A percentile compares a stretch with the other conserved stretches of the same genome.
Evolutionary conservation across 2,113 vertebrate species (phyloP).

Genomic region (Mionectes macconnelli): DNA sequence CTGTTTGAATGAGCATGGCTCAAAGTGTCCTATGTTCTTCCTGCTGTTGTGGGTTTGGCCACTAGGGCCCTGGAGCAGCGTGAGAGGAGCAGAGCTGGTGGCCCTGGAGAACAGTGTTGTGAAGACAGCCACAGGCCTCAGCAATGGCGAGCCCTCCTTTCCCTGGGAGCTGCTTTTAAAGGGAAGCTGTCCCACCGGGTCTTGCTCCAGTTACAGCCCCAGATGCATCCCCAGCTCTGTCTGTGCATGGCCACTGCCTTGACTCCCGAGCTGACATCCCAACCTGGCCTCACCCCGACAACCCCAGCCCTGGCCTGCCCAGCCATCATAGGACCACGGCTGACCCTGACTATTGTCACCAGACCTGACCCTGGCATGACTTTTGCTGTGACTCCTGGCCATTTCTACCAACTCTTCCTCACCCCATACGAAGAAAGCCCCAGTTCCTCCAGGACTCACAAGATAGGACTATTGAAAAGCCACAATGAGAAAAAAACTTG

Average conservation of each 20-base stretch:
- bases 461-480: not conserved
- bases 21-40: not conserved
- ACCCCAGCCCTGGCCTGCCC: not conserved
- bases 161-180: not conserved
- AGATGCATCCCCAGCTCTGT: not conserved
- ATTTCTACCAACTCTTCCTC: not conserved
- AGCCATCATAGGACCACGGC: fast-evolving
- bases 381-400: fast-evolving
- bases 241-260: not conserved
- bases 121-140: not conserved
- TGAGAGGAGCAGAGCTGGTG: not conserved
- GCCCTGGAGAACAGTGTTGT: fast-evolving
- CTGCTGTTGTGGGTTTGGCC: fast-evolving
- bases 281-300: not conserved
- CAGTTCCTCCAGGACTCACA: not conserved
- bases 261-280: fast-evolving
- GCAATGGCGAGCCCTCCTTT: not conserved
- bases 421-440: not conserved
- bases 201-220: not conserved
- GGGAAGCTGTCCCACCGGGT: fast-evolving
- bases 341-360: fast-evolving
- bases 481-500: not conserved
- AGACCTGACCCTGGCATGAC: not conserved
- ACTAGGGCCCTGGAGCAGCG: not conserved
- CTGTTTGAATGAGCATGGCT: not conserved